Conservation (phyloP, 2,113 vertebrate genomes). For the Geococcyx californianus region DNA sequence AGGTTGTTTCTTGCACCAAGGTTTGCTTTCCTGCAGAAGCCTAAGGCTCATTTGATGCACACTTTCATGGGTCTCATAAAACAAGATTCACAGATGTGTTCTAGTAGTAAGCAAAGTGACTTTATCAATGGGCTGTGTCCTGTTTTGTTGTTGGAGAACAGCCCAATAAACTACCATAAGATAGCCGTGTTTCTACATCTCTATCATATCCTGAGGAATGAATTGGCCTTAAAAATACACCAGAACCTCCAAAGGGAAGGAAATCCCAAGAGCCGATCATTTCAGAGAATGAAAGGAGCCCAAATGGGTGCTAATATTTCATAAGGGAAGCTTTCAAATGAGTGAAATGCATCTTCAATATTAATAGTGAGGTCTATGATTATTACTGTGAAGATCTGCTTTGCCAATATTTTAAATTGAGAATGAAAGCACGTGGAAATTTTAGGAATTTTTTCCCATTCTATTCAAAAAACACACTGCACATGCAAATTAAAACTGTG, state of each 20-base stretch:
- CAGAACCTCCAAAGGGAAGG: neutral
- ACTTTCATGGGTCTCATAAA: neutral
- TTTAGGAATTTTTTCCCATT: slow-evolving; percentile 24
- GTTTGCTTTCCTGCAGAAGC: neutral
- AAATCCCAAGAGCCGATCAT: slow-evolving; percentile 19
- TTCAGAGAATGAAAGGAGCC: slow-evolving; percentile 18
- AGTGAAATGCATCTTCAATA: slow-evolving; percentile 65
- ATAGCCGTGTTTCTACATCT: slow-evolving; percentile 45
- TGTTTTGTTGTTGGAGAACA: neutral
- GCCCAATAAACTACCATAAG: neutral
- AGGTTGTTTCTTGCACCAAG: neutral
- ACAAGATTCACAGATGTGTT: slow-evolving; percentile 5
- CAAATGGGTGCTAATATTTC: slow-evolving; percentile 49
- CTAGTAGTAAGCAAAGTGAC: neutral
- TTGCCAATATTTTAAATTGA: slow-evolving; percentile 44
- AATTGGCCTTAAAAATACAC: slow-evolving; percentile 31
- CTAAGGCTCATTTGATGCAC: neutral
- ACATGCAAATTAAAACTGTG: slow-evolving; percentile 65
- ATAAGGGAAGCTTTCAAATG: slow-evolving; percentile 44
- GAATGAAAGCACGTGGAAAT: slow-evolving; percentile 22
- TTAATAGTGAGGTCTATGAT: slow-evolving; percentile 55
- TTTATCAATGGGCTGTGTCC: neutral
- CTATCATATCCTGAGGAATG: slow-evolving; percentile 15
- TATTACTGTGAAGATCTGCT: slow-evolving; percentile 23
- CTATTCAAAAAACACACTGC: slow-evolving; percentile 55